A percentile compares a stretch with the other conserved stretches of the same genome.
These are phyloP conservation scores for Dendrolimus kikuchii DNA, from an alignment of 1,140 invertebrate species.

Conservation along the genomic window DNA sequence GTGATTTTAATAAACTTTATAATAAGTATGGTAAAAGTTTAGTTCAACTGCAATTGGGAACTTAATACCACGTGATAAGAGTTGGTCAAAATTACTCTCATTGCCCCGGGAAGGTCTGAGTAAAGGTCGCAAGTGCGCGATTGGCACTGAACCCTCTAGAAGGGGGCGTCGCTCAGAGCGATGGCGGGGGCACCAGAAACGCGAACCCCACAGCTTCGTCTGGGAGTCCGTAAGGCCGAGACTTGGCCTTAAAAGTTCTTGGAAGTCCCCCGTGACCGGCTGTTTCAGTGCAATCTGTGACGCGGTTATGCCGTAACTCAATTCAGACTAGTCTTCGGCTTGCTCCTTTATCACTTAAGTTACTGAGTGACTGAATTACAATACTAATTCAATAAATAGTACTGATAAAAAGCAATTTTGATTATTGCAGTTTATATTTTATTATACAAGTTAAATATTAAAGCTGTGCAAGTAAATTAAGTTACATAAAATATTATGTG, in stretches of 20 bases:
- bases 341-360: constrained; percentile 26
- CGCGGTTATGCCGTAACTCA: constrained; percentile 59
- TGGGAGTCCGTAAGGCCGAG: constrained; percentile 47
- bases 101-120: constrained; percentile 71
- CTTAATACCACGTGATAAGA: constrained; percentile 5
- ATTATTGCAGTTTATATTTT: too few species aligned
- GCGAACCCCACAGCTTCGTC: constrained; percentile 21
- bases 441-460: too few species aligned
- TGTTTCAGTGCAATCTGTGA: constrained; percentile 67
- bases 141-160: constrained; percentile 42
- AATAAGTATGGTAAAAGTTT: too few species aligned
- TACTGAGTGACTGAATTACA: constrained; percentile 33
- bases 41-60: neutral
- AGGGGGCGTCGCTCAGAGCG: constrained; percentile 45
- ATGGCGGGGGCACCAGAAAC: constrained; percentile 60
- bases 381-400: neutral
- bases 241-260: constrained; percentile 26
- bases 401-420: neutral
- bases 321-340: constrained; percentile 72
- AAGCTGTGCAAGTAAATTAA: too few species aligned
- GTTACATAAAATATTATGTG: too few species aligned
- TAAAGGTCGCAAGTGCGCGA: constrained; percentile 42
- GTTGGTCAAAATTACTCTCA: constrained; percentile 37
- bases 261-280: constrained; percentile 55
- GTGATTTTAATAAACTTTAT: too few species aligned